Conservation (phyloP, 2,113 vertebrate genomes). For the Montifringilla adamsi region DNA sequence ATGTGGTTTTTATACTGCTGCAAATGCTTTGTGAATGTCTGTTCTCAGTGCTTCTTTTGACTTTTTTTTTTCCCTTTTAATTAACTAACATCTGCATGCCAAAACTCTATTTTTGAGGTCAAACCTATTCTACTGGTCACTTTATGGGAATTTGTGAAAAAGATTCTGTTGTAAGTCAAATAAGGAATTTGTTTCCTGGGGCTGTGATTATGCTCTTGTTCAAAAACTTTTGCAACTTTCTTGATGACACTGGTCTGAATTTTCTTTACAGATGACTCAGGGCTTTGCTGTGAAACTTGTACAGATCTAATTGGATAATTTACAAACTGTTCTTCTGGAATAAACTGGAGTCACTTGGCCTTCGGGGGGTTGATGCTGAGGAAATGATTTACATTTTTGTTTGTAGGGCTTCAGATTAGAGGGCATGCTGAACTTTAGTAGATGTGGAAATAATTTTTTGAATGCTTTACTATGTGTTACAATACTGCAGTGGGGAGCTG, state of each 20-base stretch:
- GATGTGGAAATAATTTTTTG: background rate
- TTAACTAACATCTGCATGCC: background rate
- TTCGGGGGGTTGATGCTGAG: background rate
- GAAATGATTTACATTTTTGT: slow-evolving; percentile 16
- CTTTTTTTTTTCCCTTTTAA: background rate
- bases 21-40: background rate
- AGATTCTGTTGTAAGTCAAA: background rate
- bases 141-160: background rate
- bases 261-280: slow-evolving; percentile 1
- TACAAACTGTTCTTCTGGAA: slow-evolving; percentile 33
- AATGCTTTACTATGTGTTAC: background rate
- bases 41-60: background rate
- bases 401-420: background rate
- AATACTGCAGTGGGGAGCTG: background rate
- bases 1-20: background rate
- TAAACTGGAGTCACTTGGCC: background rate
- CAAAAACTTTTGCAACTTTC: background rate
- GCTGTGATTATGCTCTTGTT: background rate
- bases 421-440: background rate
- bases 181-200: background rate
- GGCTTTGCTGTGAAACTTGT: background rate
- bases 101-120: background rate
- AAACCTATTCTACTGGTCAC: background rate
- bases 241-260: background rate
- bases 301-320: background rate